A percentile compares a stretch with the other conserved stretches of the same genome.
These are phyloP conservation scores for Osmerus mordax DNA, from an alignment of 2,113 vertebrate species.

Conservation along the genomic window DNA sequence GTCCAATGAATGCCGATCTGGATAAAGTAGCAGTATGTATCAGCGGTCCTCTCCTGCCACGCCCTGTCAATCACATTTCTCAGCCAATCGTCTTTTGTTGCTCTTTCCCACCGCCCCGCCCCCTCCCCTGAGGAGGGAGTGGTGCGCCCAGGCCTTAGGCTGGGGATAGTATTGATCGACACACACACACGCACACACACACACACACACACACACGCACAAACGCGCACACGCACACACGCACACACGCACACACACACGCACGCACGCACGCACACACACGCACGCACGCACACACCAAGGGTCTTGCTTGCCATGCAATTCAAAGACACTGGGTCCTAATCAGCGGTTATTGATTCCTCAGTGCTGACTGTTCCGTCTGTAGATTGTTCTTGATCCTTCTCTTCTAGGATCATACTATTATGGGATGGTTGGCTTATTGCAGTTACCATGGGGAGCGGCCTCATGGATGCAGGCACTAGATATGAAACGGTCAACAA, in stretches of 20 bases:
- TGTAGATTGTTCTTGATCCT: conserved; percentile 34
- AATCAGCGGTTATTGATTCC: conserved; percentile 67
- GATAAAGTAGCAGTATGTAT: too few relatives aligned
- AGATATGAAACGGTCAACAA: conserved; percentile 56
- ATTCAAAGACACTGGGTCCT: conserved; percentile 58
- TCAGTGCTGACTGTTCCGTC: conserved; percentile 40
- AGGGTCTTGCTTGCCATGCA: conserved; percentile 51
- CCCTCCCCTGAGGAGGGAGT: conserved; percentile 27
- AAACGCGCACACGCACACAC: conserved; percentile 9
- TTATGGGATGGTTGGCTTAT: conserved; percentile 33
- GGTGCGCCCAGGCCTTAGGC: conserved; percentile 40
- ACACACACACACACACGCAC: not conserved
- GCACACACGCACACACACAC: conserved; percentile 15
- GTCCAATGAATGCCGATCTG: too few relatives aligned
- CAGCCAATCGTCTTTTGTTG: conserved; percentile 34
- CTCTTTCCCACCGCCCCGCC: conserved; percentile 45
- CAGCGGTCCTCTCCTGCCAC: too few relatives aligned
- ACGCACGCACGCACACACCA: conserved; percentile 28
- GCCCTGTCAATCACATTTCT: conserved; percentile 37
- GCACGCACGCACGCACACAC: conserved; percentile 6
- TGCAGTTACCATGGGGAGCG: conserved; percentile 28
- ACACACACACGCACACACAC: conserved; percentile 1
- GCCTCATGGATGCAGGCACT: conserved; percentile 22
- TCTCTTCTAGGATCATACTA: conserved; percentile 17
- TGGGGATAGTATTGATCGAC: conserved; percentile 61